Evolutionary conservation across 2,113 vertebrate species (phyloP), one percentile per base, ranked within the genome.

Genomic region (Acanthochromis polyacanthus): DNA sequence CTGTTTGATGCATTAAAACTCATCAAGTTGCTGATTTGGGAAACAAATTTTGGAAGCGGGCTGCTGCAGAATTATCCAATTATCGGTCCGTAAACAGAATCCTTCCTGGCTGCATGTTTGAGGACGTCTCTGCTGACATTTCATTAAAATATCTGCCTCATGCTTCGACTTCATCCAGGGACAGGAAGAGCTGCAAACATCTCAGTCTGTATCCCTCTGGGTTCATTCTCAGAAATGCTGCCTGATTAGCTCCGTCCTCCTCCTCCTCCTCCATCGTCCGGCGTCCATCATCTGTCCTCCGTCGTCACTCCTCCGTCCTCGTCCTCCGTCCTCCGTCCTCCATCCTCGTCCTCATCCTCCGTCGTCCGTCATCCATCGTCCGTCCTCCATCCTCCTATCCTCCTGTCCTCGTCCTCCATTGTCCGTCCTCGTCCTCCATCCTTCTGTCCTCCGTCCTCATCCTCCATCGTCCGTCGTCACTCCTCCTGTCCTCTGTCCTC

Each of bases 101-200:
- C 30, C 48, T 67, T n/a, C 48, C 19, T 23, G 25, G 25, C 3
- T 25, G 25, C 25, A 25, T 25, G 25, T 25, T 25, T 25, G 25
- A 25, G 25, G 25, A 25, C 25, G 83, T 80, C 71, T 88, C 85
- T 72, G 65, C 75, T 86, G 88, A 90, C 81, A 80, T 82, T 74
- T 88, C 78, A 84, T 90, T 84, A 88, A 63, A 78, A 80, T 80
- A 86, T 88, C 79, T 86, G 82, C 72, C 70, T 69, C 78, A 82
- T 82, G 73, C 75, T 88, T 86, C 81, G 59, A 58, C 82, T 82
- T 56, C 81, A 57, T 40, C 68, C 67, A 83, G 71, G 83, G 85
- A 88, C 85, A 85, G 85, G 85, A 85, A 73, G 58, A 67, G 56
- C 71, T 86, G 68, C 81, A 89, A 85, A 78, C 63, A 69, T 78